Percentiles rank a stretch among this genome's conserved stretches.
phyloP scores from a whole-genome alignment of 2,797 vertebrate genomes.

The Lacerta agilis region DNA sequence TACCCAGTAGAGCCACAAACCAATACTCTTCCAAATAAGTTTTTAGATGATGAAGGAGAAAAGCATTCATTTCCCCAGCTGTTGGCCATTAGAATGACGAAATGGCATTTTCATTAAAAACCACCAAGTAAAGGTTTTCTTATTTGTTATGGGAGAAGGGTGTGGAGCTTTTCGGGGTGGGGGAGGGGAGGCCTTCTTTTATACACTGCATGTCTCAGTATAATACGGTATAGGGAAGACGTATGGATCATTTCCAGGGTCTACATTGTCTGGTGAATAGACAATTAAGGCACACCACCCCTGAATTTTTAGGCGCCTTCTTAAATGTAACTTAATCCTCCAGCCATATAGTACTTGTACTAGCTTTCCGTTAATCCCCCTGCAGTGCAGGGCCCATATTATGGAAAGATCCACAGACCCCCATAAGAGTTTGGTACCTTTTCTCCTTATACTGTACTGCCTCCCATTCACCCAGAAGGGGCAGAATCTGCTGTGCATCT shows the following conservation, averaged over 20 bases:
- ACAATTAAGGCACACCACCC: background rate
- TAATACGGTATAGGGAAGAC: background rate
- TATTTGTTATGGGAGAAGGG: background rate
- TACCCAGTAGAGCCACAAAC: conserved; percentile 62
- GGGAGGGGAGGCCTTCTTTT: background rate
- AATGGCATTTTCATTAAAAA: conserved; percentile 58
- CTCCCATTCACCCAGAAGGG: background rate
- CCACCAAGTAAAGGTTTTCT: conserved; percentile 35
- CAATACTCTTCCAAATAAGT: conserved; percentile 53
- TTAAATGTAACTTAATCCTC: background rate
- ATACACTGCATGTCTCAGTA: background rate
- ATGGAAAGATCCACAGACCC: background rate
- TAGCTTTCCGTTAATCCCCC: background rate
- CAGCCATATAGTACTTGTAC: background rate
- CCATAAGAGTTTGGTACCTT: background rate
- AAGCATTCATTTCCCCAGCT: conserved; percentile 49
- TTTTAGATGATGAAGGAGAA: conserved; percentile 53
- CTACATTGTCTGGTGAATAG: background rate
- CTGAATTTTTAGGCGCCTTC: background rate
- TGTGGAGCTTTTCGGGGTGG: background rate
- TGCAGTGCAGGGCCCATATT: background rate
- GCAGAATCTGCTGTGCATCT: background rate
- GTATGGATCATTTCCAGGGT: too few relatives aligned
- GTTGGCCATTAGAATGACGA: conserved; percentile 46
- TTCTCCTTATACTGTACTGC: background rate